These are phyloP conservation scores for Noctilio leporinus DNA, from an alignment of 2,113 vertebrate genomes.

Conservation along the genomic window DNA sequence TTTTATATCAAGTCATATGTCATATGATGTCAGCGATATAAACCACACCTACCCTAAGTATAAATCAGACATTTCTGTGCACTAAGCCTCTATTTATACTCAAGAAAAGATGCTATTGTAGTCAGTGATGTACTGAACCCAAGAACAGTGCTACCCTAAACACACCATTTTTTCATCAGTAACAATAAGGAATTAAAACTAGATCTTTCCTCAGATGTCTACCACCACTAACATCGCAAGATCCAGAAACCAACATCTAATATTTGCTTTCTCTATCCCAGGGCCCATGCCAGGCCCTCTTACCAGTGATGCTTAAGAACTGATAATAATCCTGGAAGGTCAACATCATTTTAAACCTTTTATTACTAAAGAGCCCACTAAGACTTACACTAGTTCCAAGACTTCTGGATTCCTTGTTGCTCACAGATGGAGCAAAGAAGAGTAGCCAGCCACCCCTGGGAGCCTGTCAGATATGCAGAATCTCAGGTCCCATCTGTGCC, in stretches of 20 bases:
- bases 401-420: not conserved
- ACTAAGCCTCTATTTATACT: not conserved
- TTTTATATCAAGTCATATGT: conserved; percentile 41
- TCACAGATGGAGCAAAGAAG: not conserved
- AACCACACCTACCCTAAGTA: not conserved
- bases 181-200: not conserved
- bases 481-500: not conserved
- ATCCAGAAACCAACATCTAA: not conserved
- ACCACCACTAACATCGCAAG: not conserved
- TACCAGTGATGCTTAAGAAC: not conserved
- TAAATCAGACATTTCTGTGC: not conserved
- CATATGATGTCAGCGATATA: not conserved
- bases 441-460: not conserved
- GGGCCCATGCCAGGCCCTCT: no score
- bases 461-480: not conserved
- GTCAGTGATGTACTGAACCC: not conserved
- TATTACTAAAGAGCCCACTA: not conserved
- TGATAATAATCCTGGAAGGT: not conserved
- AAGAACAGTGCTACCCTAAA: not conserved
- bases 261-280: not conserved
- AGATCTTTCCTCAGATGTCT: not conserved
- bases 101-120: not conserved
- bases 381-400: not conserved
- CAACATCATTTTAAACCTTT: not conserved
- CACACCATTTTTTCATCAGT: not conserved